Base-by-base conservation (phyloP, 2,888 invertebrate genomes). In the Macaria notata region DNA sequence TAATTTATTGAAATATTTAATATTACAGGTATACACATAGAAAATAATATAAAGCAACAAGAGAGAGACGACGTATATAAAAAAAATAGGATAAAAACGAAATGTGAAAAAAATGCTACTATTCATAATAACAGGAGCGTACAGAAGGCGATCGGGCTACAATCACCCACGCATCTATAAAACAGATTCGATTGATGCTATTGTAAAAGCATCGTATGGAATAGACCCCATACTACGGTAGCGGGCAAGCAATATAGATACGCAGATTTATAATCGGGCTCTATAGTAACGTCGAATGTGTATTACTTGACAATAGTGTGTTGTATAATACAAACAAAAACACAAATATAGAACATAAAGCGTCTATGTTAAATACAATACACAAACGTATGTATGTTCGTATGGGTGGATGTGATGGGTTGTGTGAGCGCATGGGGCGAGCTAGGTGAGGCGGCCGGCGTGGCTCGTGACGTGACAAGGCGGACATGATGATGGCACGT, bases 401-500 rank as follows among this genome's bases (percentile, higher is more conserved):
- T 49, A 41, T 59, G 59, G 56, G 49, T 54, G 33, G 33, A 49
- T 46, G 55, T 31, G 51, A 36, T 53, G 56, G 53, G 58, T 54
- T 61, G 54, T 49, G 62, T 66, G 31, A 29, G 47, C 48, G 49
- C 30, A 78, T 76, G 76, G 70, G 57, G 65, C 61, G 64, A 66
- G 57, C 57, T 62, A 64, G 47, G 56, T 56, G 55, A 55, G 50
- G 46, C 42, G 54, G 44, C 19, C 19, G 19, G 19, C 19, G 19
- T 19, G 19, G 19, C 19, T 19, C 19, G 19, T 19, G 19, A 19
- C 53, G 46, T 29, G 49, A n/a, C 39, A 48, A 47, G 49, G 50
- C 50, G 56, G 54, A 44, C 46, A 46, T 57, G 55, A 49, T 46
- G 71, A 75, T 76, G 81, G 75, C 78, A 79, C 82, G 86, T 85